Evolutionary conservation across 1,140 invertebrate genomes (phyloP), one percentile per base, ranked within the genome.

Genomic region (Drosophila repletoides): DNA sequence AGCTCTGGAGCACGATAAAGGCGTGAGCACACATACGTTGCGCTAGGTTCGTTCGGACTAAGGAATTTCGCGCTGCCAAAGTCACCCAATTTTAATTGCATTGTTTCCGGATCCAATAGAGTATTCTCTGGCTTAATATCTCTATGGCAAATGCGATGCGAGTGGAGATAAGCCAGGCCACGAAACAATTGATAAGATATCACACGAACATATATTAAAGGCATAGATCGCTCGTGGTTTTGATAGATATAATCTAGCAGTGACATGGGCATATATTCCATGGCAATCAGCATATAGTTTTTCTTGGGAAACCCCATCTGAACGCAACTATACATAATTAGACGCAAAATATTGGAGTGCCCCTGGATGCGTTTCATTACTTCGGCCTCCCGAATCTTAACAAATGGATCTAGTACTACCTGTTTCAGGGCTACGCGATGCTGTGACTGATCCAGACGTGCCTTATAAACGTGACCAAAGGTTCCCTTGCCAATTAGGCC

Each of bases 51-150:
- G 40, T 97, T 96, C 75, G 95, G 94, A 31, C 98, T 95, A 69
- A 99, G 93, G 90, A 97, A 96, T 91, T 99, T 99, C 71, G 99
- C 98, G 90, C 96, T 98, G 84, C 99, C 98, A 93, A 99, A 99
- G 93, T 99, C 98, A 92, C 98, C 99, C 33, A 99, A 92, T 91
- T 99, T 99, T 22, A 99, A 93, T 28, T 99, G 95, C 60, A 98
- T 98, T 9, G 96, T 97, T 88, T 98, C 96, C 28, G 97, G 97
- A 92, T 99, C 97, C 26, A 99, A 91, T 17, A 99, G 93, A 48
- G 99, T 92, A 92, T 99, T 99, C 91, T 99, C 98, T 52, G 98
- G 98, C 92, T 99, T 99, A 65, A 99, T 99, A 91, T 99, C 99
- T 88, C 98, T 94, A 93, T 99, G 99, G 91, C 98, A 99, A 77